Evolutionary conservation across 1,140 invertebrate genomes (phyloP).

Genomic region (Panagrolaimus sp.): DNA sequence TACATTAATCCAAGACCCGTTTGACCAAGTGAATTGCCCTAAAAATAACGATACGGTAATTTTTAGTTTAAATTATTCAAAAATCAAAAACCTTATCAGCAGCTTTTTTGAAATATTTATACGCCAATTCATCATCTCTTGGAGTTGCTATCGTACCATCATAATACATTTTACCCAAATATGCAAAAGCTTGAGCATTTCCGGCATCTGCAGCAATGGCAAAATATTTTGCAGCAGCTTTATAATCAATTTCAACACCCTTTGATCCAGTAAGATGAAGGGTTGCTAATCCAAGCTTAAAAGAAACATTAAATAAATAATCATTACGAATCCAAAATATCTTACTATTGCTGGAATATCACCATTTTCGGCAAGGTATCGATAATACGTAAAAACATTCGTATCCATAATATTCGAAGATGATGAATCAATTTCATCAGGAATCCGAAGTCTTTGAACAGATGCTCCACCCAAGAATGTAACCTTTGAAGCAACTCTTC

Average conservation of each 20-base stretch:
- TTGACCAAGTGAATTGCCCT: constrained; percentile 70
- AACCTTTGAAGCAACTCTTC: constrained; percentile 78
- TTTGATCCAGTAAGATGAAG: constrained; percentile 95
- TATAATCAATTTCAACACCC: constrained; percentile 81
- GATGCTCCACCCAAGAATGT: constrained; percentile 79
- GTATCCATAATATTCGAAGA: constrained; percentile 72
- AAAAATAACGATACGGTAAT: not conserved
- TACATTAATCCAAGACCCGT: constrained; percentile 95
- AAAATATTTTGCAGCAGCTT: constrained; percentile 80
- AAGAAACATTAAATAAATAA: too few species aligned
- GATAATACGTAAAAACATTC: constrained; percentile 95
- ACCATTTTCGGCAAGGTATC: constrained; percentile 87
- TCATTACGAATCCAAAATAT: constrained; percentile 39
- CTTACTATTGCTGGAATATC: constrained; percentile 76
- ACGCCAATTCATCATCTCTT: constrained; percentile 82
- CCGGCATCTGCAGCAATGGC: constrained; percentile 82
- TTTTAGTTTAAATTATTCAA: not conserved
- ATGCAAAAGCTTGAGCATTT: constrained; percentile 81
- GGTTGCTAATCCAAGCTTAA: constrained; percentile 83
- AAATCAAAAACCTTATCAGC: constrained; percentile 70
- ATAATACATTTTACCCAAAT: constrained; percentile 94
- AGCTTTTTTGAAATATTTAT: constrained; percentile 86
- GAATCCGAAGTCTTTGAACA: constrained; percentile 75
- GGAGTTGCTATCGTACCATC: constrained; percentile 88
- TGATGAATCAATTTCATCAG: constrained; percentile 70